Base-by-base conservation (phyloP, 92 coral and sea anemone genomes). In the Epizoanthus rinbou region DNA sequence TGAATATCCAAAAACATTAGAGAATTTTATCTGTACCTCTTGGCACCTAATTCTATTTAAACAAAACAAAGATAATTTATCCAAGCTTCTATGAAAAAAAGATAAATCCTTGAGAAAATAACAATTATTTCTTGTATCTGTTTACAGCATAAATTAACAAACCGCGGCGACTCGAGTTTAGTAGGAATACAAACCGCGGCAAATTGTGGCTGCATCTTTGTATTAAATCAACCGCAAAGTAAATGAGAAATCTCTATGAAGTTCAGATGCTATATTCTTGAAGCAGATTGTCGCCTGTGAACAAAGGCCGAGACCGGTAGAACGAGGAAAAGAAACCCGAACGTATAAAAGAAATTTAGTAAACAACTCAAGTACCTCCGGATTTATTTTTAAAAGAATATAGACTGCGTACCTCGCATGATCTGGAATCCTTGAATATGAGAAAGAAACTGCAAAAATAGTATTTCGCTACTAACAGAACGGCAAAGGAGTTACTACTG, bases 261-360 rank as follows among this genome's bases (percentile, higher is more conserved):
- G 53, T 21, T 75, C 67, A 33, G 68, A 39, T 78, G 82, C 45
- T 62, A 21, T 78, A 21, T 6, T 18, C 67, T 75, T n/a, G 45
- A 33, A 21, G 70, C 58, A 50, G 14, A 33, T 78, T 63, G 50
- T 22, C 24, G 59, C 43, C 6, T 37, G 10, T 43, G 69, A 67
- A 33, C 28, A 67, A 67, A 16, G 73, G 11, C 54, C 50, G 11
- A 3, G 11, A 10, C 2, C 22, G 50, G 31, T 4, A 73, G 3
- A 47, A 50, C 11, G 58, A 10, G 22, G 25, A 53, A 52, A 33
- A 75, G 19, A 33, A 71, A 19, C 50, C 64, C 33, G 24, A 4
- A 11, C 33, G 2, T 25, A 18, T 2, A 6, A 71, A 47, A 15
- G 0, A 3, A 71, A n/a, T 9, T 71, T 19, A 43, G 33, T 71